Conservation (phyloP, 2,888 invertebrate species). For the Himalopsyche kuldschensis region DNA sequence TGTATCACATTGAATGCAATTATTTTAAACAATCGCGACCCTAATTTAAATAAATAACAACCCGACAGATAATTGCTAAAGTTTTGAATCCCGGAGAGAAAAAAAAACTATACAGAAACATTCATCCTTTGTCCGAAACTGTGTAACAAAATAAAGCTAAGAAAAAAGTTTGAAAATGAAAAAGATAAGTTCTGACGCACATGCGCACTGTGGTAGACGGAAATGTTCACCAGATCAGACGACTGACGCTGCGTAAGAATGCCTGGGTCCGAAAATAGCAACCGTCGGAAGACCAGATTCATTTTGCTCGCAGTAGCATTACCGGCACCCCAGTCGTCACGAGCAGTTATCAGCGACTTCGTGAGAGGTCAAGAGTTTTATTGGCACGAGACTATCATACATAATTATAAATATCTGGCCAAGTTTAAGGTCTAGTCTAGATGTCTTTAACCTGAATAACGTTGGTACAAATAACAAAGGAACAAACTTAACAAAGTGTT, state of each 20-base stretch:
- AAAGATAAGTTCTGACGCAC: not conserved
- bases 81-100: not conserved
- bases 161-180: not conserved
- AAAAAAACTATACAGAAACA: not conserved
- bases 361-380: not conserved
- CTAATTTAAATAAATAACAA: not conserved
- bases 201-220: not conserved
- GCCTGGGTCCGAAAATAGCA: constrained; percentile 17
- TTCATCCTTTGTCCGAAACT: not conserved
- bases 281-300: not conserved
- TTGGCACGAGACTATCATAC: not conserved
- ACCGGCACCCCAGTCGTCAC: not conserved
- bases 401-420: not conserved
- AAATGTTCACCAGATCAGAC: constrained; percentile 20
- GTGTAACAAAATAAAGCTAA: not conserved
- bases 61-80: not conserved
- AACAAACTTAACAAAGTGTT: too few relatives aligned
- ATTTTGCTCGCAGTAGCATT: not conserved
- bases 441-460: not conserved
- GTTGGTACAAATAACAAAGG: too few relatives aligned
- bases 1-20: not conserved
- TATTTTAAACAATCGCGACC: not conserved
- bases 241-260: constrained; percentile 17
- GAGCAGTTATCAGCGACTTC: not conserved
- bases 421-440: not conserved